Conservation (phyloP, 2,797 vertebrate genomes). For the Stomatorhinus walkeri region DNA sequence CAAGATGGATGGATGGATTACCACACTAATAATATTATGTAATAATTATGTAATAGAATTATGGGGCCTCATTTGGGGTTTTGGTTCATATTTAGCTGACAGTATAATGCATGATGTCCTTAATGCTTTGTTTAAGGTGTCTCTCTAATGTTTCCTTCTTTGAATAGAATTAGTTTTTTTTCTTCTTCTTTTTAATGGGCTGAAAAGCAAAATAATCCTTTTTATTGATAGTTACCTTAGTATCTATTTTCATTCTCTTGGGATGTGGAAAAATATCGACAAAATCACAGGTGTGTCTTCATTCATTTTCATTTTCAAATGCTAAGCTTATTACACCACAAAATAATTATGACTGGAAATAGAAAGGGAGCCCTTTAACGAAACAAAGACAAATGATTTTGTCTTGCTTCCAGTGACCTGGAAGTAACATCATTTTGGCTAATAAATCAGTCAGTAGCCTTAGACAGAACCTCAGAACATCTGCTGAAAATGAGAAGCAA, state of each 20-base stretch:
- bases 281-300: constrained; percentile 43
- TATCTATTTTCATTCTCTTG: not conserved
- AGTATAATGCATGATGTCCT: not conserved
- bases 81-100: not conserved
- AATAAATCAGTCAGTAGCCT: constrained; percentile 99
- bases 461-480: constrained; percentile 91
- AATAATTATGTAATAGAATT: not conserved
- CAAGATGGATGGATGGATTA: not conserved
- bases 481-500: constrained; percentile 98
- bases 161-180: not conserved
- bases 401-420: constrained; percentile 97
- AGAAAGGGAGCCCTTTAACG: constrained; percentile 87
- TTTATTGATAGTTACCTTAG: not conserved
- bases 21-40: not conserved
- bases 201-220: not conserved
- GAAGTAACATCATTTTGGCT: constrained; percentile 92
- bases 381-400: constrained; percentile 98
- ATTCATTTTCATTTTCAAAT: constrained; percentile 51
- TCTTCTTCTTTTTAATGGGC: not conserved
- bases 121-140: not conserved
- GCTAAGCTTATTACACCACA: constrained; percentile 56
- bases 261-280: constrained; percentile 28
- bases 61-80: not conserved
- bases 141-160: not conserved
- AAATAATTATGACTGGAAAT: constrained; percentile 79